A percentile compares a stretch with the other conserved stretches of the same genome.
These are phyloP conservation scores for Bimastos eiseni DNA, from an alignment of 2,888 invertebrate genomes.

Conservation along the genomic window DNA sequence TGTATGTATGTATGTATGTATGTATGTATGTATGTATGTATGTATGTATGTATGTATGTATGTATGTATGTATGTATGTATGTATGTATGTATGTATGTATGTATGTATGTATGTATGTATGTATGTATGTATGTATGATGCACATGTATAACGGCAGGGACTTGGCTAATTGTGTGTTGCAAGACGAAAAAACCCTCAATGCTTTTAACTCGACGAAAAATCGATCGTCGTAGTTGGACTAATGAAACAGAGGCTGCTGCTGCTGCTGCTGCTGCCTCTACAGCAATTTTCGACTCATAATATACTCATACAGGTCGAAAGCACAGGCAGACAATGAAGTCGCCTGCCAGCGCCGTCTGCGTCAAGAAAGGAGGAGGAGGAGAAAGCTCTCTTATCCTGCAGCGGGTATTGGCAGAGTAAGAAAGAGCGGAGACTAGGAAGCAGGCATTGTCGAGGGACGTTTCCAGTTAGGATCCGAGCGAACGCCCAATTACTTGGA, in stretches of 20 bases:
- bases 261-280: not conserved
- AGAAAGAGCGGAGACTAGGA: not conserved
- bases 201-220: slow-evolving; percentile 13
- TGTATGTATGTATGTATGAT: not conserved
- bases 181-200: not conserved
- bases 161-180: not conserved
- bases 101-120: no score
- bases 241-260: not conserved
- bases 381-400: not conserved
- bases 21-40: no score
- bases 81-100: no score
- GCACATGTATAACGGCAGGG: not conserved
- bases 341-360: not conserved
- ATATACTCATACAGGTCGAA: not conserved
- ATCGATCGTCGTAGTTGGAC: slow-evolving; percentile 13
- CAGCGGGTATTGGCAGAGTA: not conserved
- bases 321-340: not conserved
- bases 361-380: not conserved
- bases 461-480: not conserved
- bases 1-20: no score
- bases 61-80: no score
- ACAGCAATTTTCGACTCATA: not conserved
- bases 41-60: not conserved
- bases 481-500: not conserved
- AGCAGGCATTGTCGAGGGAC: not conserved